Conservation (phyloP, 2,797 vertebrate species). For the Pseudochromis fuscus region DNA sequence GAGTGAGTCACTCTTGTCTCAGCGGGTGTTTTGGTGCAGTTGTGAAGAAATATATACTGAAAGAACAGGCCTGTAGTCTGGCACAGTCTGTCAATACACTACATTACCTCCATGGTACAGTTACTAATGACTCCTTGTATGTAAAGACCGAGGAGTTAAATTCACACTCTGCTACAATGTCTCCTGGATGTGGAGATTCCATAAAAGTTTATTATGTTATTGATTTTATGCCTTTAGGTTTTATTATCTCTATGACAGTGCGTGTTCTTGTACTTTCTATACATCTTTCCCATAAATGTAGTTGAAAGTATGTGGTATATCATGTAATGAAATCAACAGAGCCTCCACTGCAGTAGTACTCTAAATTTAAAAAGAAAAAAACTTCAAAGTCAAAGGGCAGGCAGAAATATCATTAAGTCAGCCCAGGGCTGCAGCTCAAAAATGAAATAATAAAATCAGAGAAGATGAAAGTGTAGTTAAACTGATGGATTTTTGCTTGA, state of each 20-base stretch:
- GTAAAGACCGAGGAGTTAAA: neutral
- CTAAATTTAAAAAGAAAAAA: slow-evolving; percentile 11
- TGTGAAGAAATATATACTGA: neutral
- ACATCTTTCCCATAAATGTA: neutral
- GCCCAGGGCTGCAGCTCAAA: slow-evolving; percentile 19
- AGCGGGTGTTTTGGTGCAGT: neutral
- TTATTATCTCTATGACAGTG: slow-evolving; percentile 13
- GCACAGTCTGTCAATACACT: neutral
- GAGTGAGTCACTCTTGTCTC: neutral
- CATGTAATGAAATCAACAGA: neutral
- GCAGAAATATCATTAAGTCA: slow-evolving; percentile 42
- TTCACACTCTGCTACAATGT: neutral
- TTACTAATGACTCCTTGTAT: neutral
- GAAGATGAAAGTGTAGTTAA: slow-evolving; percentile 35
- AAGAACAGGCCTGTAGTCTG: neutral
- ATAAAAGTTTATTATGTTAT: slow-evolving; percentile 17
- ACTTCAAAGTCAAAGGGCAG: slow-evolving; percentile 43
- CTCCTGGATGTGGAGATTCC: neutral
- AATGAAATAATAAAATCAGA: slow-evolving; percentile 34
- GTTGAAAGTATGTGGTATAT: neutral
- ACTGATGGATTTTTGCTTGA: slow-evolving; percentile 14
- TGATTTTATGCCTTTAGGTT: slow-evolving; percentile 19
- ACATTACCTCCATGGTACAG: neutral
- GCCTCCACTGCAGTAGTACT: neutral
- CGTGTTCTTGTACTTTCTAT: neutral